Percentiles rank a stretch among this genome's conserved stretches.
Evolutionary conservation across 1,140 invertebrate genomes (phyloP).

Genomic region (Ladona fulva): DNA sequence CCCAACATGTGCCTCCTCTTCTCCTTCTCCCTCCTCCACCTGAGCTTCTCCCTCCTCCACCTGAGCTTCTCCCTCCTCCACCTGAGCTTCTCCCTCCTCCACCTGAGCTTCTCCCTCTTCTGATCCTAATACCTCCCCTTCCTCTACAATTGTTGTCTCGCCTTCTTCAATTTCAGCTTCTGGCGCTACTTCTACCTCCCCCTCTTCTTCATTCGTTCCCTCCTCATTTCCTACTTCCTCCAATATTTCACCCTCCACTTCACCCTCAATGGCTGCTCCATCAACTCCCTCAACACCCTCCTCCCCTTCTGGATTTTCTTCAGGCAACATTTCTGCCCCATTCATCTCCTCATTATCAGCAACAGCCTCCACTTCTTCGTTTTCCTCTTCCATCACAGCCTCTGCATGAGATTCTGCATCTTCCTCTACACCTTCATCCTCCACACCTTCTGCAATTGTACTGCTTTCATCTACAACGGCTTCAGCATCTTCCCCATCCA

Average conservation of each 20-base stretch:
- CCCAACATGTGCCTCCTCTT: neutral
- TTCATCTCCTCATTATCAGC: neutral
- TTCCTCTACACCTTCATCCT: neutral
- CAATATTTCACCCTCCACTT: neutral
- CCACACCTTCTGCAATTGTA: neutral
- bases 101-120: neutral
- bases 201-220: neutral
- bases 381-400: neutral
- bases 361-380: neutral
- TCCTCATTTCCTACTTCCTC: neutral
- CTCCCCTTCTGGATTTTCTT: neutral
- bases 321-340: neutral
- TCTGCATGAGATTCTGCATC: neutral
- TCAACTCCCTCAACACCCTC: neutral
- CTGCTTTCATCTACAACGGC: neutral
- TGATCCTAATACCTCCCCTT: neutral
- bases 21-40: too few relatives aligned
- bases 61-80: neutral
- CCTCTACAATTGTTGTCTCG: neutral
- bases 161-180: neutral
- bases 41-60: too few relatives aligned
- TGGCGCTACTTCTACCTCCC: neutral
- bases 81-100: neutral
- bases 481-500: neutral
- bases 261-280: neutral